Conservation (phyloP, 1,140 invertebrate genomes). For the Meloidogyne chitwoodi region DNA sequence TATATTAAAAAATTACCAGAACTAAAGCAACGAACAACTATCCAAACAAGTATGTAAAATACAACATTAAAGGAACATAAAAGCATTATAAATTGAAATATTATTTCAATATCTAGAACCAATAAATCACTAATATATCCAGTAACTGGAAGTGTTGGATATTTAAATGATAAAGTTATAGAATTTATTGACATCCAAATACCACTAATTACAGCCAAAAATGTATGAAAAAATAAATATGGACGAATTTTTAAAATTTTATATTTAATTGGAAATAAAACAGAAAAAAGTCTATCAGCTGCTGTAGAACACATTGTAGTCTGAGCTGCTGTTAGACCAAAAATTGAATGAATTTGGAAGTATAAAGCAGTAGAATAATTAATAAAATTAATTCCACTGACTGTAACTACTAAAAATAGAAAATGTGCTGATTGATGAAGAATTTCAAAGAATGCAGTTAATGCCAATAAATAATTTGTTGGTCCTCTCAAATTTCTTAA, state of each 20-base stretch:
- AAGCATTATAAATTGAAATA: neutral
- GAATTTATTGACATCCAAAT: neutral
- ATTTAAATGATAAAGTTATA: neutral
- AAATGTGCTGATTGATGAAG: slow-evolving; percentile 9
- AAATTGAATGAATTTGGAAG: slow-evolving; percentile 4
- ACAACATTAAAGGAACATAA: neutral
- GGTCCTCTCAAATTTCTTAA: slow-evolving; percentile 3
- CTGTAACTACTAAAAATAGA: neutral
- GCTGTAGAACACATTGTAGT: slow-evolving; percentile 2
- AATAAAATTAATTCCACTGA: slow-evolving; percentile 4
- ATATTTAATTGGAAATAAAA: neutral
- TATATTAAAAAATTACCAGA: neutral
- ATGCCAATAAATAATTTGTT: slow-evolving; percentile 14
- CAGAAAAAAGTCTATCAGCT: neutral
- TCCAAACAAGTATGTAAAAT: slow-evolving; percentile 5
- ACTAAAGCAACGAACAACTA: neutral
- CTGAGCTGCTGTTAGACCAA: neutral
- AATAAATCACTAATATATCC: slow-evolving; percentile 11
- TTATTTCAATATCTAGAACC: neutral
- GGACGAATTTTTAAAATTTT: neutral
- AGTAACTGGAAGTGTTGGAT: slow-evolving; percentile 1
- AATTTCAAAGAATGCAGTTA: slow-evolving; percentile 12
- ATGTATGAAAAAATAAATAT: neutral
- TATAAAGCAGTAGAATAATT: neutral
- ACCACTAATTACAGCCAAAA: neutral